Evolutionary conservation across 2,113 vertebrate species (phyloP), one percentile per base, ranked within the genome.

Genomic region (Scortum barcoo): DNA sequence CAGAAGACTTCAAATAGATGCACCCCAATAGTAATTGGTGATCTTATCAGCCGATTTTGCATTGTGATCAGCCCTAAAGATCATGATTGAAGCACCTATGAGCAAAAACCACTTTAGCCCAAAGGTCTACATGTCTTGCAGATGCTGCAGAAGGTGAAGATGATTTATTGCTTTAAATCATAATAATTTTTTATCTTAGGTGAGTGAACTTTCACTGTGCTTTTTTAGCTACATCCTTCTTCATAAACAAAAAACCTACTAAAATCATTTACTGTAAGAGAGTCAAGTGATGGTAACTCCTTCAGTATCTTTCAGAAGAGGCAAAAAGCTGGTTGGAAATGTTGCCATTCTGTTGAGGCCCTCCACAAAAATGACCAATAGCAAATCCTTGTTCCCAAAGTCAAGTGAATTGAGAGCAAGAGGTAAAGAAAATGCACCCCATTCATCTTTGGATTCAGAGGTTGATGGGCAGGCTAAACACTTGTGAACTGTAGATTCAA

Each of bases 401-500:
- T 88, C 83, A 84, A 84, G 72, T 78, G 74, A 81, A 82, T 86
- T 80, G 40, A 85, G 57, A 73, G 80, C 26, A 74, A 67, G 46
- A 56, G 11, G 12, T 3, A 76, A 24, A 24, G 12, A 79, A 86
- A 85, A 86, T 63, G n/a, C 33, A 40, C 79, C 40, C 62, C 73
- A 79, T 91, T 91, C 76, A 87, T 78, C 13, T 19, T 28, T 14
- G 22, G 65, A 78, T 77, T 63, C 51, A 86, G 22, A 83, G 85
- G 83, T 74, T 75, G 75, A 79, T 54, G 65, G 58, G 72, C 33
- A 60, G 72, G 50, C 78, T 10, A 36, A 76, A 72, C 74, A 60
- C 69, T 72, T 63, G 36, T 76, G 12, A 89, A 83, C 78, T 50
- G 70, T 50, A 71, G 69, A 87, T 85, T 92, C 82, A 86, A 86